Conservation (phyloP, 1,140 invertebrate genomes). For the Lepidostoma basale region DNA sequence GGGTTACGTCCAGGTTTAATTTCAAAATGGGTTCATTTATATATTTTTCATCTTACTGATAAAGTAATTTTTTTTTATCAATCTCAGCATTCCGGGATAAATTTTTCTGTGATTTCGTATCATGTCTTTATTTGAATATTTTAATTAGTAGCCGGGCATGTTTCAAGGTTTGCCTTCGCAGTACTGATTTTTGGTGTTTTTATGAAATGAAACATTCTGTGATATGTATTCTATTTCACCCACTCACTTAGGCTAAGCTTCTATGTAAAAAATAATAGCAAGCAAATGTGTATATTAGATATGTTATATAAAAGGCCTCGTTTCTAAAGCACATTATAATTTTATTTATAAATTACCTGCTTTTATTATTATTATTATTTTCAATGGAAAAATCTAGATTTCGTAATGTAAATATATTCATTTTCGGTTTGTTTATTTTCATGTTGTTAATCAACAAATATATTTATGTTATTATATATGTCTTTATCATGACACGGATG, state of each 20-base stretch:
- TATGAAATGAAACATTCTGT: slow-evolving; percentile 43
- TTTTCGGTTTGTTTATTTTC: neutral
- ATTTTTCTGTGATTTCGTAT: slow-evolving; percentile 15
- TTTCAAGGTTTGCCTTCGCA: neutral
- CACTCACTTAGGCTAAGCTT: slow-evolving; percentile 27
- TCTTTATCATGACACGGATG: no score
- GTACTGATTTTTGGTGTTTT: slow-evolving; percentile 25
- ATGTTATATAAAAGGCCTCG: slow-evolving; percentile 8
- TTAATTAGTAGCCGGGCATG: neutral
- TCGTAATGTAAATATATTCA: neutral
- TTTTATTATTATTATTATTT: neutral
- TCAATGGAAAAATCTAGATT: neutral
- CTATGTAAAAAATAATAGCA: neutral
- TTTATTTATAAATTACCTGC: no score
- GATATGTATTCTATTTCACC: slow-evolving; percentile 43
- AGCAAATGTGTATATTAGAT: slow-evolving; percentile 28
- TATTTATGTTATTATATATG: no score
- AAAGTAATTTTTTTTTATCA: no score
- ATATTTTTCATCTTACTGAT: no score
- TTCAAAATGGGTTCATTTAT: no score
- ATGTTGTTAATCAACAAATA: neutral
- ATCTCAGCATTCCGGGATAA: slow-evolving; percentile 14
- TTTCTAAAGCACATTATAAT: neutral
- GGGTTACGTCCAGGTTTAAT: no score
- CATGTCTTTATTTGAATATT: slow-evolving; percentile 5